Conservation (phyloP, 2,797 vertebrate species). For the Epinephelus coioides region DNA sequence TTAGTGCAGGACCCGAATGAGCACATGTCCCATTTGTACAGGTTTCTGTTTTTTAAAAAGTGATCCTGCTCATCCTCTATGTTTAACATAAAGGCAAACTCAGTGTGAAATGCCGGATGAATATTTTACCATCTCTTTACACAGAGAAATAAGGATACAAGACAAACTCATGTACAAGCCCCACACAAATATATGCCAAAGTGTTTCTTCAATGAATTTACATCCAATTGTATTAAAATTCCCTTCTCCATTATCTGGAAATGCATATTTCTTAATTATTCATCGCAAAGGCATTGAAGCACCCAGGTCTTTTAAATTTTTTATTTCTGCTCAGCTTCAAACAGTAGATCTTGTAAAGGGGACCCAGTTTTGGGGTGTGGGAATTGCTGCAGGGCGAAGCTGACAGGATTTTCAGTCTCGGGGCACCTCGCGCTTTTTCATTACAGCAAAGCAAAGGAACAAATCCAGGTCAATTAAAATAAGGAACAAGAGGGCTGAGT, state of each 20-base stretch:
- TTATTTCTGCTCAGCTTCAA: conserved; percentile 86
- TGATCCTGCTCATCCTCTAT: conserved; percentile 53
- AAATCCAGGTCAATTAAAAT: conserved; percentile 88
- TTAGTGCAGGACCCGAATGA: conserved; percentile 60
- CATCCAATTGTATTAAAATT: conserved; percentile 77
- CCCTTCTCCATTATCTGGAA: conserved; percentile 80
- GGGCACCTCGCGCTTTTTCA: conserved; percentile 80
- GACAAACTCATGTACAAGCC: conserved; percentile 68
- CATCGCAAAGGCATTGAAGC: conserved; percentile 81
- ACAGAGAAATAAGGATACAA: conserved; percentile 72
- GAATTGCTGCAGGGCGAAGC: conserved; percentile 84
- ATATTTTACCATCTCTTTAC: conserved; percentile 77
- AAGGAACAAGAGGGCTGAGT: conserved; percentile 68
- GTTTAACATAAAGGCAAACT: conserved; percentile 63
- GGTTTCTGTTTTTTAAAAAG: conserved; percentile 61
- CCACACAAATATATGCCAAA: conserved; percentile 77
- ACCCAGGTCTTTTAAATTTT: conserved; percentile 86
- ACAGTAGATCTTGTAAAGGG: conserved; percentile 82
- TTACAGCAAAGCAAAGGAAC: conserved; percentile 83
- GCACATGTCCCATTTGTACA: conserved; percentile 69
- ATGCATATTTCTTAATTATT: conserved; percentile 87
- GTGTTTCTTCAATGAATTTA: conserved; percentile 78
- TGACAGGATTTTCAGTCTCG: conserved; percentile 84
- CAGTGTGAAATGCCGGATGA: conserved; percentile 67
- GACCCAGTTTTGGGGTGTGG: conserved; percentile 84